Base-by-base conservation (phyloP, 2,888 invertebrate genomes). In the Chorisops tibialis region DNA sequence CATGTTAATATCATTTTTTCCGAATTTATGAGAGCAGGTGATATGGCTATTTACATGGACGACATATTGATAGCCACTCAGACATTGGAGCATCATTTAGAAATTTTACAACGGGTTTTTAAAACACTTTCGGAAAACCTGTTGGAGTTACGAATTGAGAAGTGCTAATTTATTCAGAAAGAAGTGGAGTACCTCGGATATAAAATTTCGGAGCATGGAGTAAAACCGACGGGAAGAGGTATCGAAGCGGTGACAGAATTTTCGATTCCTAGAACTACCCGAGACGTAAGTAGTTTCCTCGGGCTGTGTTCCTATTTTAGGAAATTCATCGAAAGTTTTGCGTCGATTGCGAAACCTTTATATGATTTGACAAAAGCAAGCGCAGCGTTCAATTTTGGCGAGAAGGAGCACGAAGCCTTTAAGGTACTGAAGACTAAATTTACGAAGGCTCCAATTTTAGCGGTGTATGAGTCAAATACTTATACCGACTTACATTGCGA, bases 331-430 rank as follows among this genome's bases (percentile, higher is more conserved):
- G 48, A 62, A 56, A 51, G 60, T 39, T 68, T 65, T 48, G 65
- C 64, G 0, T 21, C 59, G 2, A 48, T 58, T 11, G 71, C 72
- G 4, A 68, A 69, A 59, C 72, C 72, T 1, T 51, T 72, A 5
- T 68, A 71, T 54, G 67, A 70, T 22, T 35, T 73, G 6, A 5
- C 45, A 37, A 59, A 45, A 50, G 50, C 22, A 18, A 24, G 45
- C 21, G n/a, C 51, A 2, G 14, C 21, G 37, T 67, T 66, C 54
- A 18, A 19, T 11, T 68, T 68, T 48, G 65, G 63, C 3, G 6
- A 6, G 16, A 14, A 9, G 12, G 63, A 66, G 21, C 22, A 64
- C 19, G 35, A 65, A 12, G 30, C 61, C 4, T 67, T 66, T 43
- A 58, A 66, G 4, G 12, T 2, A 22, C 9, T 49, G n/a, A 49